These are phyloP conservation scores for Halcyon badia DNA, from an alignment of 2,797 vertebrate genomes.

Conservation along the genomic window DNA sequence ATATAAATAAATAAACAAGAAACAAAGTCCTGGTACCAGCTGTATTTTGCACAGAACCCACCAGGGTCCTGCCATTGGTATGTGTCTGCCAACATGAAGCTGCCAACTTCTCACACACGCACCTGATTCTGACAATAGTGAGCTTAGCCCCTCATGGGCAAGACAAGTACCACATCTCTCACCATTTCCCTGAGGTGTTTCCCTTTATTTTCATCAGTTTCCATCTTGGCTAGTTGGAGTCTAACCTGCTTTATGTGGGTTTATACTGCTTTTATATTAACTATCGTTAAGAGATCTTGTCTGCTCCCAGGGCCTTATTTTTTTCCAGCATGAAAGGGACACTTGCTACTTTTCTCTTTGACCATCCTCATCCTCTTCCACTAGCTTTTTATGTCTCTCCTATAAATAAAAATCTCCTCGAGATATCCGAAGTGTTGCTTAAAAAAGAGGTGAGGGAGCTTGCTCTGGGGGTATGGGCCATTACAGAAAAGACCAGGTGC, in stretches of 20 bases:
- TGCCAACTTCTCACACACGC: not conserved
- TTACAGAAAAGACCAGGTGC: constrained; percentile 80
- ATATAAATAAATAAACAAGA: not conserved
- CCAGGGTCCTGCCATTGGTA: not conserved
- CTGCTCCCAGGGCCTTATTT: not conserved
- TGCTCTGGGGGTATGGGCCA: constrained; percentile 39
- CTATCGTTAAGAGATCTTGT: not conserved
- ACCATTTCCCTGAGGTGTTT: not conserved
- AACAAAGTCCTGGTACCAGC: not conserved
- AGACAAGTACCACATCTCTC: not conserved
- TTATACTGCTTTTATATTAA: not conserved
- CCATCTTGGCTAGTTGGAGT: not conserved
- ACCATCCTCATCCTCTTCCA: constrained; percentile 13
- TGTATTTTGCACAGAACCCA: not conserved
- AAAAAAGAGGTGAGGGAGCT: constrained; percentile 50
- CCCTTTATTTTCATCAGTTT: not conserved
- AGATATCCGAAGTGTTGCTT: constrained; percentile 48
- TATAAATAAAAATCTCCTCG: constrained; percentile 58
- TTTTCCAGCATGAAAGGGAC: not conserved
- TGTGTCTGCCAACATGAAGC: not conserved
- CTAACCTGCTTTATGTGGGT: not conserved
- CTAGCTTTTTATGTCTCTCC: constrained; percentile 24
- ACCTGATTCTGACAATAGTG: not conserved
- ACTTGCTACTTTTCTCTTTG: constrained; percentile 35
- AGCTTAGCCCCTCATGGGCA: not conserved